These are phyloP conservation scores for Beaufortia kweichowensis DNA, from an alignment of 2,113 vertebrate genomes.

Conservation along the genomic window DNA sequence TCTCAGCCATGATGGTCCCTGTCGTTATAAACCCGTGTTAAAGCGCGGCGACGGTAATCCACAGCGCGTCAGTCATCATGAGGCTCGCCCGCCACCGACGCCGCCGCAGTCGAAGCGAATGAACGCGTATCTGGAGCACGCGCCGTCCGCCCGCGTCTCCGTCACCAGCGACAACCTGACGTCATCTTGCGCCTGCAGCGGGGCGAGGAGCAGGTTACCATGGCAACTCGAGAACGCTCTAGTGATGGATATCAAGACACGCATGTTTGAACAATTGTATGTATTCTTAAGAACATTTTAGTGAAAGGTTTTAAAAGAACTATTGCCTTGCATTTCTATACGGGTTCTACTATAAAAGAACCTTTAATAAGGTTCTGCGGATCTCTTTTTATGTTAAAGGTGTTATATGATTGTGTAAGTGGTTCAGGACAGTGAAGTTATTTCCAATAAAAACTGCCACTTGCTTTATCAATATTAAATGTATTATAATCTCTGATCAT, in stretches of 20 bases:
- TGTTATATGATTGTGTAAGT: no score
- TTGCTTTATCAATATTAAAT: no score
- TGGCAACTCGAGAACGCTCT: slow-evolving; percentile 47
- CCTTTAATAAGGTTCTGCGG: no score
- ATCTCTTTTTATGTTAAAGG: no score
- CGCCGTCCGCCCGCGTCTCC: slow-evolving; percentile 56
- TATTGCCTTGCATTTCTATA: no score
- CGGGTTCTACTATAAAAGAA: no score
- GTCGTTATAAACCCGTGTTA: slow-evolving; percentile 40
- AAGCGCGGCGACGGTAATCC: slow-evolving; percentile 55
- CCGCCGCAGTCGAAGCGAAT: slow-evolving; percentile 39
- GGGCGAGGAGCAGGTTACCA: slow-evolving; percentile 49
- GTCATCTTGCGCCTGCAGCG: slow-evolving; percentile 50
- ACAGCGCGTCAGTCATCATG: slow-evolving; percentile 55
- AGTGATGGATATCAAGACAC: not conserved
- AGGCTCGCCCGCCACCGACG: slow-evolving; percentile 36
- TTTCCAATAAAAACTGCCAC: no score
- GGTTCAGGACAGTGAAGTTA: no score
- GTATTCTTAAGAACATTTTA: no score
- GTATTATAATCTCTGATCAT: no score
- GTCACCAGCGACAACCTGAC: slow-evolving; percentile 64
- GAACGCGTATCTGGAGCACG: slow-evolving; percentile 49
- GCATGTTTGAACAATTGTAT: no score
- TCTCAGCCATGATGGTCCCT: slow-evolving; percentile 59
- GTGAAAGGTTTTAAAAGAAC: no score